A percentile compares a stretch with the other conserved stretches of the same genome.
Evolutionary conservation across 2,113 vertebrate species (phyloP).

Genomic region (Naja naja): DNA sequence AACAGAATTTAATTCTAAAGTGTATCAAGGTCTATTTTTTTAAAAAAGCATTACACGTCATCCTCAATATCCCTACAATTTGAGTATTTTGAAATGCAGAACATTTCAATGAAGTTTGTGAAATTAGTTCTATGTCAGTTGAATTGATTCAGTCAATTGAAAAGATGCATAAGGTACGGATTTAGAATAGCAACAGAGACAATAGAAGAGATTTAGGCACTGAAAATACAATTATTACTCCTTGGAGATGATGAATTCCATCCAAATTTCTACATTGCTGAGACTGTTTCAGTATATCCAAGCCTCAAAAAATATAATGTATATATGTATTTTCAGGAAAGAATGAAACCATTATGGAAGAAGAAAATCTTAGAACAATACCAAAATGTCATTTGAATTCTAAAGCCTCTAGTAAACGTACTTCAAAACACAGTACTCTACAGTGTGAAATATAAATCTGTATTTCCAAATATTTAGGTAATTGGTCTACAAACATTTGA

Average conservation of each 20-base stretch:
- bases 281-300: neutral
- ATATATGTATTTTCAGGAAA: neutral
- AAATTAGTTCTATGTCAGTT: neutral
- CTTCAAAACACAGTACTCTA: neutral
- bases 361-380: neutral
- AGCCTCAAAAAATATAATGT: neutral
- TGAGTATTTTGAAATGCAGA: slow-evolving; percentile 4
- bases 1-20: neutral
- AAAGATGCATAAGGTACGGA: neutral
- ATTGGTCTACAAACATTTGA: neutral
- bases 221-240: neutral
- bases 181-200: neutral
- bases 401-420: neutral
- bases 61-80: neutral
- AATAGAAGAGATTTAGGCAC: neutral
- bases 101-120: neutral
- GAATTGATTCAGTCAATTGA: neutral
- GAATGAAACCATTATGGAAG: neutral
- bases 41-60: neutral
- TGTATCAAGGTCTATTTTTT: neutral
- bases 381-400: neutral
- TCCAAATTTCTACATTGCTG: neutral
- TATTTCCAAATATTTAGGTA: neutral
- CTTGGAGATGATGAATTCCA: neutral
- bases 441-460: neutral